Conservation (phyloP, 2,888 invertebrate species). For the Dendrolimus pini region DNA sequence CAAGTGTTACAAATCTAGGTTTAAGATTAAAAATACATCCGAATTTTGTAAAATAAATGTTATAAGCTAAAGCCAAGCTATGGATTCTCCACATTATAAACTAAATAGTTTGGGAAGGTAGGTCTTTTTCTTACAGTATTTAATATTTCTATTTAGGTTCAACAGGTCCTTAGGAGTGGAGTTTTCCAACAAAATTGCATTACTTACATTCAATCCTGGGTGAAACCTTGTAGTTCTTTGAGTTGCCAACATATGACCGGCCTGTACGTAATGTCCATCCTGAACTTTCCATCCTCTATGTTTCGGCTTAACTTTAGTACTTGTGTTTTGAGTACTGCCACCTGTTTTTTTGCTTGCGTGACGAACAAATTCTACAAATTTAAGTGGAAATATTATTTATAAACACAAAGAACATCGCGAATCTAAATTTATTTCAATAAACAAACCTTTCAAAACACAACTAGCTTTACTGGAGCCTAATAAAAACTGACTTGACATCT, state of each 20-base stretch:
- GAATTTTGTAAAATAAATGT: too few relatives aligned
- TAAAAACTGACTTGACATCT: slow-evolving; percentile 30
- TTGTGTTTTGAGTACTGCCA: slow-evolving; percentile 82
- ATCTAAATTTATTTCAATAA: background rate
- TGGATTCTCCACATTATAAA: too few relatives aligned
- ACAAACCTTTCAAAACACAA: slow-evolving; percentile 28
- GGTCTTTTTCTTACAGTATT: too few relatives aligned
- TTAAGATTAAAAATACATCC: too few relatives aligned
- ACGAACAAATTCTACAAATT: slow-evolving; percentile 60
- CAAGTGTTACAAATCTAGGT: too few relatives aligned
- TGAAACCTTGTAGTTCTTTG: slow-evolving; percentile 85
- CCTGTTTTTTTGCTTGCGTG: slow-evolving; percentile 86
- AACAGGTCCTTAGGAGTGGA: too few relatives aligned
- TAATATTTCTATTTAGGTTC: too few relatives aligned
- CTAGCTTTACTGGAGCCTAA: slow-evolving; percentile 18
- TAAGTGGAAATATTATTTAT: background rate
- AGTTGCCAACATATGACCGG: slow-evolving; percentile 81
- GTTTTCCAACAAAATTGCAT: too few relatives aligned
- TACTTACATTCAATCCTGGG: slow-evolving; percentile 85
- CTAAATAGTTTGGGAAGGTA: too few relatives aligned
- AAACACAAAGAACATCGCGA: background rate
- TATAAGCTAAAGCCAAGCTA: too few relatives aligned
- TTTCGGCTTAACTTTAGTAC: slow-evolving; percentile 82
- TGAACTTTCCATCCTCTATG: slow-evolving; percentile 87
- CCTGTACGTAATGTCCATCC: slow-evolving; percentile 80